A percentile compares a stretch with the other conserved stretches of the same genome.
Evolutionary conservation across 2,113 vertebrate species (phyloP).

Genomic region (Cynopterus brachyotis): DNA sequence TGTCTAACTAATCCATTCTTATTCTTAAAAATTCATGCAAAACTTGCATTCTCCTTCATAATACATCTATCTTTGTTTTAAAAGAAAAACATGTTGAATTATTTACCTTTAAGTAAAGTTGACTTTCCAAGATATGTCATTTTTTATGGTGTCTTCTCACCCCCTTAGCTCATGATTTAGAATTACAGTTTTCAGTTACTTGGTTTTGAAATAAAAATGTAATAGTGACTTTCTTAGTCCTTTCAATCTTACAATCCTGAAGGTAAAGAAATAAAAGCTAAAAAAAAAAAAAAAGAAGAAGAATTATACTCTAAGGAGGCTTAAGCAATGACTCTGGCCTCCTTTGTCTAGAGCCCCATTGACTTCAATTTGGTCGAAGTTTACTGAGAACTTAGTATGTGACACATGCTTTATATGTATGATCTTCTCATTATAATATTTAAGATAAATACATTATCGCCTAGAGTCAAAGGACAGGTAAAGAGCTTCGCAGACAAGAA

Average conservation of each 20-base stretch:
- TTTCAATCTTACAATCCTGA: not conserved
- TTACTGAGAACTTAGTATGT: not conserved
- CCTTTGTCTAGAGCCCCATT: not conserved
- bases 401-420: not conserved
- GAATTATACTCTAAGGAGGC: not conserved
- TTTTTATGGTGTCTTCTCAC: not conserved
- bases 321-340: not conserved
- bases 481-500: too few species aligned
- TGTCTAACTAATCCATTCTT: constrained; percentile 50
- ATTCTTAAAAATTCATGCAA: constrained; percentile 71
- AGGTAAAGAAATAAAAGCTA: not conserved
- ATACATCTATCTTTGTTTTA: constrained; percentile 59
- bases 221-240: not conserved
- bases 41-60: constrained; percentile 69
- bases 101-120: constrained; percentile 63
- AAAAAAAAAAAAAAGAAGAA: not conserved
- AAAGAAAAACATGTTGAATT: constrained; percentile 66
- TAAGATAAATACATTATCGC: too few species aligned
- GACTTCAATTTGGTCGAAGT: not conserved
- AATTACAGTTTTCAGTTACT: not conserved
- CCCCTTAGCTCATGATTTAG: not conserved
- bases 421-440: not conserved
- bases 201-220: not conserved
- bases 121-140: not conserved
- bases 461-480: too few species aligned